These are phyloP conservation scores for Mycogona germanica DNA, from an alignment of 2,888 invertebrate species.

Conservation along the genomic window DNA sequence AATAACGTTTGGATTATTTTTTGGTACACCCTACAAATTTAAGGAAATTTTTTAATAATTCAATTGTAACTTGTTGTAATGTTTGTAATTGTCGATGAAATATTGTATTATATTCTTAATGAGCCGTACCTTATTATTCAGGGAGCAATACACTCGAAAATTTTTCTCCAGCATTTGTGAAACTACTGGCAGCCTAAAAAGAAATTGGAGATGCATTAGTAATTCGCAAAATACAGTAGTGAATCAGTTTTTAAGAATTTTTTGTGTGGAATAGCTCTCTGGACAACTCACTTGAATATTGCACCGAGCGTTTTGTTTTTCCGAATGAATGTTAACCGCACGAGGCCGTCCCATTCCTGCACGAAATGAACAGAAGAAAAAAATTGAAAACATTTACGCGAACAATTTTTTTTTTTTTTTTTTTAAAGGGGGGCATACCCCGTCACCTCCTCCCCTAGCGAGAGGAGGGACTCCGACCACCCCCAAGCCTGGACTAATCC, in stretches of 20 bases:
- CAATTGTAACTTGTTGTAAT: background rate
- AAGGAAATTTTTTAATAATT: background rate
- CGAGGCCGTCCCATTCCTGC: conserved; percentile 87
- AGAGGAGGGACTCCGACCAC: too few species aligned
- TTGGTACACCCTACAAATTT: too few species aligned
- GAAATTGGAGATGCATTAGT: background rate
- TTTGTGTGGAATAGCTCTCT: background rate
- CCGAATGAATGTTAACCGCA: conserved; percentile 44
- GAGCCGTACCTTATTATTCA: conserved; percentile 33
- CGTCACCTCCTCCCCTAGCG: too few species aligned
- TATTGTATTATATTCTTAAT: background rate
- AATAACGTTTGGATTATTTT: too few species aligned
- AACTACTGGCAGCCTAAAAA: conserved; percentile 37
- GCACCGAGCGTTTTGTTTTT: conserved; percentile 19
- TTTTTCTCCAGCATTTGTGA: conserved; percentile 40
- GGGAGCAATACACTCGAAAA: conserved; percentile 38
- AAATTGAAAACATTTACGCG: background rate
- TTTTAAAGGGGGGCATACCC: too few species aligned
- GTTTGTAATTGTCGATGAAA: background rate
- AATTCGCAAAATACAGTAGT: too few species aligned
- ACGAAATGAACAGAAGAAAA: conserved; percentile 1
- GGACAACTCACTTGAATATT: conserved; percentile 14
- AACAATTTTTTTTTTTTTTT: too few species aligned
- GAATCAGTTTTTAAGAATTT: background rate
- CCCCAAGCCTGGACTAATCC: too few species aligned